Evolutionary conservation across 2,797 vertebrate genomes (phyloP), one percentile per base, ranked within the genome.

Genomic region (Pantherophis alleghaniensis): DNA sequence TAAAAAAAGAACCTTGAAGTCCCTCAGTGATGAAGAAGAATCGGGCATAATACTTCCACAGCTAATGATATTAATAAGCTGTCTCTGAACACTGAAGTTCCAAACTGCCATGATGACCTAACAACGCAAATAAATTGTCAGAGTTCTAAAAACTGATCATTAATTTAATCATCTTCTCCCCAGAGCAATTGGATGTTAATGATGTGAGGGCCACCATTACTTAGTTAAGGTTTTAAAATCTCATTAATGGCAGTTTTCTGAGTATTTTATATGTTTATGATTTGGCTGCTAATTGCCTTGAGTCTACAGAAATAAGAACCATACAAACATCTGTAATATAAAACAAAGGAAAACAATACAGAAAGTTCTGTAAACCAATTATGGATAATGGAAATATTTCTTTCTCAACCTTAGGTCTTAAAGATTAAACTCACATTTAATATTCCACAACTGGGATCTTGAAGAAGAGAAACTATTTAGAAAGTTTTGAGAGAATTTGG

Each of bases 391-490:
- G 74, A 91, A 60, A 69, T 74, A 60, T 28, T 86, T 59, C 28
- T 56, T 51, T 66, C 56, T 60, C 9, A 60, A 59, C 16, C 42
- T 61, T 59, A n/a, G 87, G 13, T 0, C 32, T 37, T 55, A 42
- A 66, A 55, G 47, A 28, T 60, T 59, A 86, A 83, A 28, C 37
- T n/a, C 26, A 60, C 57, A 86, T 61, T 87, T 87, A 24, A 61
- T 53, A 53, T 32, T 66, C 86, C 60, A 88, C n/a, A 28, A 26
- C 11, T 26, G 5, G 22, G 55, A 59, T 56, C 86, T 87, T 92
- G n/a, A 92, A 86, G 91, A 87, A 86, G 60, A 87, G 86, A 66
- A 63, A 18, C 12, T 92, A 53, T 92, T 55, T 92, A 69, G 32
- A 14, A 74, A 79, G 32, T 42, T 89, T 59, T 79, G 26, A 89